Evolutionary conservation across 2,797 vertebrate genomes (phyloP).

Genomic region (Acomys russatus): DNA sequence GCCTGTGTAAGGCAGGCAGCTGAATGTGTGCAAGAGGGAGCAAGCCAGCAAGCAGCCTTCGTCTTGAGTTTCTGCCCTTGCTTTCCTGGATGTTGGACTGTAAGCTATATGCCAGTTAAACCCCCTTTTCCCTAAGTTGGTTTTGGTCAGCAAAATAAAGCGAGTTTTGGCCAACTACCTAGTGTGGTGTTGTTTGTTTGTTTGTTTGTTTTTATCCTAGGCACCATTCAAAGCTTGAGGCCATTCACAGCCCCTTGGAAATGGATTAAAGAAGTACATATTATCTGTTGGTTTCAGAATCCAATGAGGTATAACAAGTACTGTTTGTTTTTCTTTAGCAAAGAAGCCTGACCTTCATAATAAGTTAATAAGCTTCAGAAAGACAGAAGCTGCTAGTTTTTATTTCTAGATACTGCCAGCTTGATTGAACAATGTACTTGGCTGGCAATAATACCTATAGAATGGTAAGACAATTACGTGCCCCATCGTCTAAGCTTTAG

Average conservation of each 20-base stretch:
- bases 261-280: background rate
- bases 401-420: constrained; percentile 11
- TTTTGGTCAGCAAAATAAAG: background rate
- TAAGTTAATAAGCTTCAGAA: background rate
- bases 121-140: background rate
- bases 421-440: background rate
- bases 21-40: background rate
- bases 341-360: background rate
- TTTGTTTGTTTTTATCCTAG: background rate
- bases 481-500: background rate
- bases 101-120: background rate
- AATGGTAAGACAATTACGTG: background rate
- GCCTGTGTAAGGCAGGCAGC: background rate
- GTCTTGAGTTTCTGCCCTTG: background rate
- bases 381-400: background rate
- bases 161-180: background rate
- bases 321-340: background rate
- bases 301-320: background rate
- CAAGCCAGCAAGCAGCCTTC: background rate
- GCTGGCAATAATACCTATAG: background rate
- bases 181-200: background rate
- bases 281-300: background rate
- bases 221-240: background rate
- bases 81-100: no score
- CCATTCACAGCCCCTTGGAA: background rate